Evolutionary conservation across 2,888 invertebrate species (phyloP).

Genomic region (Zonitis immaculata): DNA sequence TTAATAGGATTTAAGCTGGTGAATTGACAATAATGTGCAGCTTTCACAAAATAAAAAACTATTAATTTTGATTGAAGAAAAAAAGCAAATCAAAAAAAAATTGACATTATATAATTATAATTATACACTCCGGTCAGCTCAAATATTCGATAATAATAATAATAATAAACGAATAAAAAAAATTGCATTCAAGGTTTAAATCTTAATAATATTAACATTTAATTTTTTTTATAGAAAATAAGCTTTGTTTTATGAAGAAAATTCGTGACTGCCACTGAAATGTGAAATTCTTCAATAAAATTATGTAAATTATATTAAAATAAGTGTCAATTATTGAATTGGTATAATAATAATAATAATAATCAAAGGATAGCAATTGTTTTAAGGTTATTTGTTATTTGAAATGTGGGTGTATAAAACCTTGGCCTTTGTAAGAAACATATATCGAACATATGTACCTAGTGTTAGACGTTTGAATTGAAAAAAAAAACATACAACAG

Average conservation of each 20-base stretch:
- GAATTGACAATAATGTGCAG: constrained; percentile 22
- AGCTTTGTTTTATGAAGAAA: neutral
- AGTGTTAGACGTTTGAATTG: neutral
- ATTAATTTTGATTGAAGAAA: constrained; percentile 25
- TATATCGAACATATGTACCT: constrained; percentile 21
- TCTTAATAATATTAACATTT: neutral
- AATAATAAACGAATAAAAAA: neutral
- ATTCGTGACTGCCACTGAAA: neutral
- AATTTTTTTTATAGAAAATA: no score
- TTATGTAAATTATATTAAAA: neutral
- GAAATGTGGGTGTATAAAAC: constrained; percentile 19
- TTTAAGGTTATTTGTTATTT: no score
- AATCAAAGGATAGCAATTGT: constrained; percentile 8
- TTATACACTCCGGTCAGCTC: neutral
- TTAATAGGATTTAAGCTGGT: constrained; percentile 25
- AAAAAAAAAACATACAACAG: neutral
- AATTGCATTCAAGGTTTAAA: neutral
- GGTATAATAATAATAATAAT: no score
- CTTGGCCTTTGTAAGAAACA: constrained; percentile 36
- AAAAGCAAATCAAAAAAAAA: no score
- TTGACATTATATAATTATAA: neutral
- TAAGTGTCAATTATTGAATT: constrained; percentile 2
- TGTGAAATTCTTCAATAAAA: neutral
- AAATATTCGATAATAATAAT: neutral
- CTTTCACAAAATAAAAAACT: constrained; percentile 21